Conservation (phyloP, 2,888 invertebrate species). For the Epirrhoe tristata region DNA sequence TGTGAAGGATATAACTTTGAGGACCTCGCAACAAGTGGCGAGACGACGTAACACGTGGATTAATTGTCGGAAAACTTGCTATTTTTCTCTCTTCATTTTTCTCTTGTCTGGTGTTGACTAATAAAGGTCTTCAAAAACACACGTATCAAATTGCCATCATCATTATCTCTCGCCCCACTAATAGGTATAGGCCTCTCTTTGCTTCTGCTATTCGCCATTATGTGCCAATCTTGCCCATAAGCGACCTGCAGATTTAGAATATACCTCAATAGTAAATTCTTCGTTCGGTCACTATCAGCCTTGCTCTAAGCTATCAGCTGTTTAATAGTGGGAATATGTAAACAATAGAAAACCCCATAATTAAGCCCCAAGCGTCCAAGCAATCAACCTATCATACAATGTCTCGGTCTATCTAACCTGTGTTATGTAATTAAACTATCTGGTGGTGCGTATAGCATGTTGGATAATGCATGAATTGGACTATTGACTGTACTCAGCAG, state of each 20-base stretch:
- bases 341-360: background rate
- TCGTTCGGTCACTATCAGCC: too few species aligned
- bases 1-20: conserved; percentile 24
- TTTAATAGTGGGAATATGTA: too few species aligned
- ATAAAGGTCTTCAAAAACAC: too few species aligned
- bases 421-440: conserved; percentile 1
- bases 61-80: background rate
- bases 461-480: background rate
- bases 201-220: too few species aligned
- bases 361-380: background rate
- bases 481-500: background rate
- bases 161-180: too few species aligned
- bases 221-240: too few species aligned
- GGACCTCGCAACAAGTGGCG: conserved; percentile 28
- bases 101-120: conserved; percentile 2
- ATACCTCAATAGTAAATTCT: too few species aligned
- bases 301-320: too few species aligned
- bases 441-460: background rate
- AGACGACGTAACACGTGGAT: conserved; percentile 9
- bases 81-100: too few species aligned
- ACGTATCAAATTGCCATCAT: too few species aligned
- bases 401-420: background rate
- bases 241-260: too few species aligned
- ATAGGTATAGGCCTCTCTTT: too few species aligned
- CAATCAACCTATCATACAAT: background rate